Evolutionary conservation across 2,888 invertebrate genomes (phyloP).

Genomic region (Maniola hyperantus): DNA sequence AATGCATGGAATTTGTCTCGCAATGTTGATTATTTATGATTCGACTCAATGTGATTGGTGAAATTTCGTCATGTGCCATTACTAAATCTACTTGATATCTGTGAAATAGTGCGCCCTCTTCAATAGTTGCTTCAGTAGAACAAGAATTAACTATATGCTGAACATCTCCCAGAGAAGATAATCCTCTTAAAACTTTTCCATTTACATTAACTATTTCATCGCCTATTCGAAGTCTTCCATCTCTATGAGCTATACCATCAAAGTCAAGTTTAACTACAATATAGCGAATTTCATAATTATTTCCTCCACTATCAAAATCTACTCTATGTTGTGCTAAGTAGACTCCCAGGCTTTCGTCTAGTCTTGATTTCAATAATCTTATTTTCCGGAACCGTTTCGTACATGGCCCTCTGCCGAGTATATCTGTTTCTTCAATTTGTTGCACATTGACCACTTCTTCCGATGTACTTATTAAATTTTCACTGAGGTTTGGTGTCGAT

Average conservation of each 20-base stretch:
- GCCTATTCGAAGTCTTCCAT: conserved; percentile 90
- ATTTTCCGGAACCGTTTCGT: conserved; percentile 85
- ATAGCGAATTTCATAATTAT: conserved; percentile 84
- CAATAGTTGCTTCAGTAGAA: conserved; percentile 71
- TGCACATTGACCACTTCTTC: conserved; percentile 54
- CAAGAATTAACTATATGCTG: conserved; percentile 82
- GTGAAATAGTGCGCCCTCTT: conserved; percentile 67
- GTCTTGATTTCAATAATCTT: conserved; percentile 84
- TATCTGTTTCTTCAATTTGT: conserved; percentile 61
- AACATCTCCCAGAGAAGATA: conserved; percentile 86
- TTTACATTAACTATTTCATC: conserved; percentile 96
- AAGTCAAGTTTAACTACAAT: conserved; percentile 85
- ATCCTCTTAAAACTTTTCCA: conserved; percentile 89
- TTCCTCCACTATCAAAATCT: conserved; percentile 75
- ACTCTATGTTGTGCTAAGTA: conserved; percentile 86
- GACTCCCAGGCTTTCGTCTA: conserved; percentile 87
- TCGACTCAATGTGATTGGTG: conserved; percentile 77
- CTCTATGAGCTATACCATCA: conserved; percentile 87
- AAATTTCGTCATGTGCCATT: conserved; percentile 85
- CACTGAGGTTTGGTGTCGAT: conserved; percentile 59
- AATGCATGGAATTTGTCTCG: conserved; percentile 54
- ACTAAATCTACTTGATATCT: conserved; percentile 83
- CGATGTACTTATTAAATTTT: conserved; percentile 56
- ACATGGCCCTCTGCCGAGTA: conserved; percentile 82
- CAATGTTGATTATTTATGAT: conserved; percentile 66